Evolutionary conservation across 2,113 vertebrate species (phyloP), one percentile per base, ranked within the genome.

Genomic region (Origma solitaria): DNA sequence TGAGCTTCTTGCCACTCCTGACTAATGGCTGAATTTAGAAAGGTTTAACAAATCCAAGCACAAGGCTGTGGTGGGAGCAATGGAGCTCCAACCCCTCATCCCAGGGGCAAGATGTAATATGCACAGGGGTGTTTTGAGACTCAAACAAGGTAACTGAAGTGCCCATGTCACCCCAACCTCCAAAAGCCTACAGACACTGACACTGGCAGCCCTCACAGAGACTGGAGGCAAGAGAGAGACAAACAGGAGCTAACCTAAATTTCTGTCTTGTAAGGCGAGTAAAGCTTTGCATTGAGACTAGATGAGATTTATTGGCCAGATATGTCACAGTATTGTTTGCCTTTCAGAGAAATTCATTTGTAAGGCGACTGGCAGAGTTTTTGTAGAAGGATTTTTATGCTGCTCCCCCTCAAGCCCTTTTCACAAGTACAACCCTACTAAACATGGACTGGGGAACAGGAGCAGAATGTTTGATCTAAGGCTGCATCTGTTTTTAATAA

Each of bases 141-240:
- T 49, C 3, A 1, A 50, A 37, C 7, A 76, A 88, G 38, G 8
- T 21, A 19, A 35, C n/a, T 33, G 17, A 28, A 54, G 45, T 22
- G 51, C 23, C 22, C 62, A 37, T 11, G 35, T 40, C 24, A 30
- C 8, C 20, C 56, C 35, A 21, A 11, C 38, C 25, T 65, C 69
- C 1, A 1, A 27, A 38, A 61, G n/a, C 33, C 38, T 27, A 4
- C 1, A 1, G 68, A 42, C 58, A 10, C 7, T 40, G 40, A 45
- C n/a, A 24, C 54, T 38, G 15, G 42, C 54, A 70, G 56, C 65
- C 20, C 65, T 49, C 15, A 10, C 2, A 22, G n/a, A 30, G 18
- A 24, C 6, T 1, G 23, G 21, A 54, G 21, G 15, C 27, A 62
- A 40, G 33, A 86, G 18, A 40, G 33, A 86, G 18, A 11, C 27